These are phyloP conservation scores for Mechanitis mazaeus DNA, from an alignment of 2,888 invertebrate species.

Conservation along the genomic window DNA sequence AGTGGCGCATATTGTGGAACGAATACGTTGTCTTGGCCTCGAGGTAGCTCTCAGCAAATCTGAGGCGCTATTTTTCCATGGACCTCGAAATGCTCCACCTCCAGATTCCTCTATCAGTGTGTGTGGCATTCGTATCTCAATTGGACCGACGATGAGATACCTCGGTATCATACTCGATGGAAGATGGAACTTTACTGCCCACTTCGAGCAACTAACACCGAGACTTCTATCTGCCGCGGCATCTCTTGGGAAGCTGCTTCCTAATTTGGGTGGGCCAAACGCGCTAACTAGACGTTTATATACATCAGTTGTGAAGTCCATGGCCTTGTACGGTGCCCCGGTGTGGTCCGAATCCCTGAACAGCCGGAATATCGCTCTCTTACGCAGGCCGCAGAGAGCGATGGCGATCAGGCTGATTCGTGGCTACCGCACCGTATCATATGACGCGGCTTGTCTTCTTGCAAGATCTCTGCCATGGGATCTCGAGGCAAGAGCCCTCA, in stretches of 20 bases:
- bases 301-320: slow-evolving; percentile 7
- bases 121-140: slow-evolving; percentile 7
- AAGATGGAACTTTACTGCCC: slow-evolving; percentile 20
- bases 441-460: background rate
- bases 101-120: slow-evolving; percentile 16
- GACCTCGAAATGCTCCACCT: slow-evolving; percentile 1
- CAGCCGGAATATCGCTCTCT: background rate
- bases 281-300: slow-evolving; percentile 14
- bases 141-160: slow-evolving; percentile 15
- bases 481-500: background rate
- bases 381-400: background rate
- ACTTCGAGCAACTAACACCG: slow-evolving; percentile 17
- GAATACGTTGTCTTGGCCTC: slow-evolving; percentile 3
- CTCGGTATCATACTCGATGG: slow-evolving; percentile 20
- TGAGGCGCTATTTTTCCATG: slow-evolving; percentile 21
- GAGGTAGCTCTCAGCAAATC: slow-evolving; percentile 7
- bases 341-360: slow-evolving; percentile 8
- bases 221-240: slow-evolving; percentile 13
- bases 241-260: slow-evolving; percentile 18
- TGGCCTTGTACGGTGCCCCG: slow-evolving; percentile 15
- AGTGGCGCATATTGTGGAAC: background rate
- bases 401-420: slow-evolving; percentile 14
- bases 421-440: background rate
- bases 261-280: slow-evolving; percentile 17
- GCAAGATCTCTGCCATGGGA: background rate